Base-by-base conservation (phyloP, 1,140 invertebrate species). In the Agrilus planipennis region DNA sequence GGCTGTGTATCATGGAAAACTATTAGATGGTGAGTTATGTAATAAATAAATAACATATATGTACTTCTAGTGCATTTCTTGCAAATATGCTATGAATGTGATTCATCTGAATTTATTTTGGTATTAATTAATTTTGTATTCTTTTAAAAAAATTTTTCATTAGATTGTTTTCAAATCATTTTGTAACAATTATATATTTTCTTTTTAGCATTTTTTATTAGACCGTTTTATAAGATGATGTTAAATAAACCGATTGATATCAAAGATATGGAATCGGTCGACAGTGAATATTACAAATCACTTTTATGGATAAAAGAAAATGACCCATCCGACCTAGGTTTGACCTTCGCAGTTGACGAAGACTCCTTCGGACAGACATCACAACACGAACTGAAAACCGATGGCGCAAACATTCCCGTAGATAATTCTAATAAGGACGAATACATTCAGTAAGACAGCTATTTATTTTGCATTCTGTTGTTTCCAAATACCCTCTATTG, bases 171-270 rank as follows among this genome's bases (percentile, higher is more conserved):
- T n/a, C n/a, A n/a, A n/a, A n/a, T n/a, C n/a, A n/a, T n/a, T n/a
- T n/a, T n/a, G n/a, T n/a, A n/a, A n/a, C n/a, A n/a, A n/a, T n/a
- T n/a, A n/a, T n/a, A n/a, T 40, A 45, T 35, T 53, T 37, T 11
- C 49, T 34, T 70, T 70, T 11, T 58, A 91, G 92, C 91, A 31
- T 98, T 97, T 67, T 99, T 99, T 66, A 98, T 99, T 67, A 81
- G 94, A 58, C 94, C 94, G 49, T 98, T 98, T 69, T 99, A 99
- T 67, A 99, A 98, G 71, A 98, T 99, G 94, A 98, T 99, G 92
- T 64, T 99, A 47, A 78, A 78, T 39, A 97, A 97, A 69, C 59
- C 77, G 22, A 98, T 99, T 47, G 87, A 89, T 56, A 67, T 99
- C 7, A 86, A 89, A 63, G 94, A 98, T 63, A 97, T 98, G 93